phyloP scores from a whole-genome alignment of 2,888 invertebrate genomes.

The Drosophila prostipennis region DNA sequence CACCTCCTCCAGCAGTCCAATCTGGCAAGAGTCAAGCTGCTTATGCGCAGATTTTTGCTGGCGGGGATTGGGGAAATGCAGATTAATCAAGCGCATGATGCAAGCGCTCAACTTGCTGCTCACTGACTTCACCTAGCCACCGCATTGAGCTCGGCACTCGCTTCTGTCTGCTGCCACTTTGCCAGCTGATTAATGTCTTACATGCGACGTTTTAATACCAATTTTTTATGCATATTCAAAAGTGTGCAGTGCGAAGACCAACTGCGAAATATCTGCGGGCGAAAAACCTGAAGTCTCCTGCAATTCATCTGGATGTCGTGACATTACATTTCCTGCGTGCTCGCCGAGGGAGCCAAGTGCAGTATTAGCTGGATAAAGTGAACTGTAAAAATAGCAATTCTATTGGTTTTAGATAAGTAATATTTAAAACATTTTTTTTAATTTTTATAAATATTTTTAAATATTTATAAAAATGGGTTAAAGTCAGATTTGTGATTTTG shows the following conservation, averaged over 20 bases:
- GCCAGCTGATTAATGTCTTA: slow-evolving; percentile 78
- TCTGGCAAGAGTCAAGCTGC: slow-evolving; percentile 57
- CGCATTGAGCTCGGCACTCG: slow-evolving; percentile 50
- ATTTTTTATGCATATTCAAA: slow-evolving; percentile 77
- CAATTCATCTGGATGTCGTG: slow-evolving; percentile 47
- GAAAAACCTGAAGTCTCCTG: slow-evolving; percentile 65
- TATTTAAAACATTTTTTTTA: too few relatives aligned
- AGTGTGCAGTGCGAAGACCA: slow-evolving; percentile 44
- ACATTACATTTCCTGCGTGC: slow-evolving; percentile 79
- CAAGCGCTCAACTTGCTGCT: slow-evolving; percentile 67
- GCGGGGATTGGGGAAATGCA: slow-evolving; percentile 38
- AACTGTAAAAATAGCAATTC: too few relatives aligned
- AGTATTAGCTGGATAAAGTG: slow-evolving; percentile 24
- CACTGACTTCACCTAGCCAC: slow-evolving; percentile 57
- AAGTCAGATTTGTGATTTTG: too few relatives aligned
- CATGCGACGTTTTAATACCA: slow-evolving; percentile 80
- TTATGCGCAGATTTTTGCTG: slow-evolving; percentile 48
- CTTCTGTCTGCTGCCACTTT: slow-evolving; percentile 69
- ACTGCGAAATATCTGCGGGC: slow-evolving; percentile 46
- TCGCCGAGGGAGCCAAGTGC: slow-evolving; percentile 47
- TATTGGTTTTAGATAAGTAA: too few relatives aligned
- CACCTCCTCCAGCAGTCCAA: slow-evolving; percentile 29
- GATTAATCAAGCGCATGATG: slow-evolving; percentile 74
- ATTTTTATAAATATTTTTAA: too few relatives aligned
- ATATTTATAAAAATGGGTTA: too few relatives aligned